Base-by-base conservation (phyloP, 2,113 vertebrate genomes). In the Bubalus kerabau region DNA sequence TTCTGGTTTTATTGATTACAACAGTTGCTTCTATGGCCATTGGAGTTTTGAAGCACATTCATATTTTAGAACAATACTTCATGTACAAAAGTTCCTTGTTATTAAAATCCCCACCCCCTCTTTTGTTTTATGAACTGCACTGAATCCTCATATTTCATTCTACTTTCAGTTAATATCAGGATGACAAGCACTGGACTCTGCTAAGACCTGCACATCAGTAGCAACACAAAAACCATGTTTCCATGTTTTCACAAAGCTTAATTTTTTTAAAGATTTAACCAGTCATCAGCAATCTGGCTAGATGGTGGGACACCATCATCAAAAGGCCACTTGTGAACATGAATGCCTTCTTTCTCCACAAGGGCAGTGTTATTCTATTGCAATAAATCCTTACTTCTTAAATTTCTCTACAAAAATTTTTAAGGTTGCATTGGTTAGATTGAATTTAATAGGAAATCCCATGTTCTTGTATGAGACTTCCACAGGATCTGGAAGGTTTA, bases 381-480 rank as follows among this genome's bases (percentile, higher is more conserved):
- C 99, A 95, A 98, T 99, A 98, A 99, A 99, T 30, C 99, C 99
- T 0, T 99, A 99, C 94, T 99, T 99, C 98, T 99, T 99, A 98
- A 99, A 98, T 98, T 99, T 99, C 99, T 99, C 99, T 97, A 99
- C 99, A 98, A 99, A 23, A 99, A 98, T 99, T 99, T 99, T 99
- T 98, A 99, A 98, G 96, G 99, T 99, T 98, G 99, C 99, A 95
- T 99, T 99, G 98, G 99, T 99, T 95, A 99, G 99, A 98, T 99
- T 99, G 98, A 99, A 99, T 98, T 99, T 99, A 97, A 99, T 99
- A 98, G 99, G 99, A 98, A 99, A 99, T 99, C 99, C 99, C 99
- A 99, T 99, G 98, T 99, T 99, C 98, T 99, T 99, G 98, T 99
- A 99, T 98, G 99, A 99, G 99, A 99, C 99, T 99, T 99, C 99